Evolutionary conservation across 2,113 vertebrate genomes (phyloP).

Genomic region (Heptranchias perlo): DNA sequence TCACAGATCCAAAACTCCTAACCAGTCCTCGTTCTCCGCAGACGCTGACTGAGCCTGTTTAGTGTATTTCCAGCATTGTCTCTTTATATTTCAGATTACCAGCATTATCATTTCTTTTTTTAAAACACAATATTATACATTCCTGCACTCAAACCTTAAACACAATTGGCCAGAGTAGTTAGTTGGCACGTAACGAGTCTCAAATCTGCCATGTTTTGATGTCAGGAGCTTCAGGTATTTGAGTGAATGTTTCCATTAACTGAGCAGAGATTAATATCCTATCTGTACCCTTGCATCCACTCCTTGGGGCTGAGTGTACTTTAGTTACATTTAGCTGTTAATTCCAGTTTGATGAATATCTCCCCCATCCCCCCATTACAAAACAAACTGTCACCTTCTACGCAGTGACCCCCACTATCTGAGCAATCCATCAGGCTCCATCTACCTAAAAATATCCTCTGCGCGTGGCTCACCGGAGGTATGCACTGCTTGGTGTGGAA

Average conservation of each 20-base stretch:
- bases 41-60: not conserved
- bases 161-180: not conserved
- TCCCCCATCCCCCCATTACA: not conserved
- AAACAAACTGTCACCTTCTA: not conserved
- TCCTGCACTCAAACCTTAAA: not conserved
- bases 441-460: not conserved
- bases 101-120: not conserved
- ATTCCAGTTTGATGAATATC: not conserved
- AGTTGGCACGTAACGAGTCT: not conserved
- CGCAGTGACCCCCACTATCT: not conserved
- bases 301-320: not conserved
- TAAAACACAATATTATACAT: not conserved
- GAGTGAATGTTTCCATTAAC: not conserved
- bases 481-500: not conserved
- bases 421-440: not conserved
- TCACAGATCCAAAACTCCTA: not conserved
- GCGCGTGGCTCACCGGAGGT: not conserved
- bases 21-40: not conserved
- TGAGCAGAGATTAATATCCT: not conserved
- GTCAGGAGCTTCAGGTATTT: slow-evolving; percentile 5
- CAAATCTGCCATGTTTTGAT: not conserved
- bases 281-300: not conserved
- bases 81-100: not conserved
- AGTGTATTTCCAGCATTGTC: not conserved
- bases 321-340: not conserved